phyloP scores from a whole-genome alignment of 2,888 invertebrate species.

The Drosophila antonietae region DNA sequence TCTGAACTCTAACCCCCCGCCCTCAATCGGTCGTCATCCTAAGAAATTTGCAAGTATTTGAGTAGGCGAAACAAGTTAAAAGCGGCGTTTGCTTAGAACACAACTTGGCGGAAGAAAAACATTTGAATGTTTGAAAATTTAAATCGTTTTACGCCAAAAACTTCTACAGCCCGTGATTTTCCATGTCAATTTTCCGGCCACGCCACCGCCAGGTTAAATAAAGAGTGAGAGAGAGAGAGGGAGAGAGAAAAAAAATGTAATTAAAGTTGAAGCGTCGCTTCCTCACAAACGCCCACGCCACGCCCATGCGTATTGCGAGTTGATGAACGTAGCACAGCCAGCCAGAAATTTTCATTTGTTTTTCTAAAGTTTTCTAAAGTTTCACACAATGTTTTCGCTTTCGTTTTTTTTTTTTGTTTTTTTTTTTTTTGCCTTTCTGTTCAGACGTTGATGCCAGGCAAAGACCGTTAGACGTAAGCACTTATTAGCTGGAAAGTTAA shows the following conservation, averaged over 20 bases:
- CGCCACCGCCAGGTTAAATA: constrained; percentile 42
- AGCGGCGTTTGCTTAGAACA: constrained; percentile 29
- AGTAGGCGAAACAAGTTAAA: constrained; percentile 21
- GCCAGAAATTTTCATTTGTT: constrained; percentile 53
- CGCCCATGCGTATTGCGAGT: constrained; percentile 27
- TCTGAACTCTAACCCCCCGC: constrained; percentile 30
- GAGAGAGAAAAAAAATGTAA: constrained; percentile 25
- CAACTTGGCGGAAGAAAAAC: constrained; percentile 31
- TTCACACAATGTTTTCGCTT: constrained; percentile 38
- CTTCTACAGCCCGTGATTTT: constrained; percentile 35
- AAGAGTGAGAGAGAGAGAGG: neutral
- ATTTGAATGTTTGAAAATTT: constrained; percentile 41
- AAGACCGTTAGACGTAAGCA: constrained; percentile 18
- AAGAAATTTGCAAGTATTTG: constrained; percentile 1
- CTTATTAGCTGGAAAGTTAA: constrained; percentile 53
- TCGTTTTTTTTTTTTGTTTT: neutral
- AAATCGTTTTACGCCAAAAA: constrained; percentile 45
- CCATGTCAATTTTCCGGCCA: constrained; percentile 18
- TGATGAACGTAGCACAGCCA: constrained; percentile 15
- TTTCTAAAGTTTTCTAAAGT: constrained; percentile 55
- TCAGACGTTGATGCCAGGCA: neutral
- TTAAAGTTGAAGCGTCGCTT: constrained; percentile 43
- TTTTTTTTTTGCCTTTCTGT: constrained; percentile 1
- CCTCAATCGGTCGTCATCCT: neutral
- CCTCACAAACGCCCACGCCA: neutral